A percentile compares a stretch with the other conserved stretches of the same genome.
Evolutionary conservation across 2,888 invertebrate genomes (phyloP).

Genomic region (Drosophila anomelani): DNA sequence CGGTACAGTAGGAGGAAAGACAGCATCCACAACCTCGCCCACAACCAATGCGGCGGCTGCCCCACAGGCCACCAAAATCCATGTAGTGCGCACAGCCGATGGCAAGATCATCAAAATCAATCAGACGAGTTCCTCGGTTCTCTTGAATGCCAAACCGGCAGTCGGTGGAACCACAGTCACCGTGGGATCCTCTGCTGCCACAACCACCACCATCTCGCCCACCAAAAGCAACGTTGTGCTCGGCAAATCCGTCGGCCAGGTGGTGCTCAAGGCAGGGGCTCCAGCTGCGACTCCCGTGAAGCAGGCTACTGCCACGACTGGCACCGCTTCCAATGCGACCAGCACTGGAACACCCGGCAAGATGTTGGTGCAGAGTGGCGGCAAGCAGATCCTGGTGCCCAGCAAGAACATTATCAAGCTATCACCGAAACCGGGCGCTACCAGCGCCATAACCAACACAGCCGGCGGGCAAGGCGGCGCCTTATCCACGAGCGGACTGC

Average conservation of each 20-base stretch:
- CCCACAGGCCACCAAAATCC: constrained; percentile 40
- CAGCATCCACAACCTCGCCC: constrained; percentile 7
- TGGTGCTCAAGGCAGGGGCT: constrained; percentile 57
- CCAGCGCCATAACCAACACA: constrained; percentile 15
- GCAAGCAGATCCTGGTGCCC: constrained; percentile 82
- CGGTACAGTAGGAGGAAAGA: background rate
- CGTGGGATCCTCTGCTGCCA: constrained; percentile 24
- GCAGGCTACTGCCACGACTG: constrained; percentile 4
- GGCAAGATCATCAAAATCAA: constrained; percentile 72
- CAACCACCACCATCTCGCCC: constrained; percentile 3
- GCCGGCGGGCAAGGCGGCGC: constrained; percentile 16
- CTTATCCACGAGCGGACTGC: constrained; percentile 53
- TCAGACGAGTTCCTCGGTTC: constrained; percentile 38
- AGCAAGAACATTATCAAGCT: constrained; percentile 82
- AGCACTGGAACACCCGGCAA: constrained; percentile 53
- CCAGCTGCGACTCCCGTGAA: constrained; percentile 35
- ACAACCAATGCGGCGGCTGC: background rate
- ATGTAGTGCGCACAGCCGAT: constrained; percentile 69
- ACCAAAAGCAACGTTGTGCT: constrained; percentile 41
- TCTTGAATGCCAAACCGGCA: constrained; percentile 59
- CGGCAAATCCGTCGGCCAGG: constrained; percentile 52
- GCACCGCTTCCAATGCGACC: constrained; percentile 2
- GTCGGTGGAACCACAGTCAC: background rate
- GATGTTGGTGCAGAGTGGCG: constrained; percentile 76
- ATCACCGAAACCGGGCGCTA: constrained; percentile 67